Conservation (phyloP, 1,140 invertebrate genomes). For the Pogonomyrmex californicus region DNA sequence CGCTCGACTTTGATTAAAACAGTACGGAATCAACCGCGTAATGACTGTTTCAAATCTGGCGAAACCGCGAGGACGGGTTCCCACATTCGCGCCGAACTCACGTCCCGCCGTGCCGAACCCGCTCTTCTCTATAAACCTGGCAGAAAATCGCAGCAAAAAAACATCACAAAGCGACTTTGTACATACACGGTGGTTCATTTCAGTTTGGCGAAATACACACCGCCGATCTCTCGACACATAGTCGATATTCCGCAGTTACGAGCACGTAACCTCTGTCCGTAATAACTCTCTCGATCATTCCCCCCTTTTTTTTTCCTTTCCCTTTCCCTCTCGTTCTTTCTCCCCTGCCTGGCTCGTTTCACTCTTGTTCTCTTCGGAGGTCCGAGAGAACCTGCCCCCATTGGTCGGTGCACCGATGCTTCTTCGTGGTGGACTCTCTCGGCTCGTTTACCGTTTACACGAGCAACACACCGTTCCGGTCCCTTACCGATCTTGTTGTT, state of each 20-base stretch:
- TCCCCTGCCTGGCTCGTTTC: conserved; percentile 1
- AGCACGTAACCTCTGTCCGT: conserved; percentile 71
- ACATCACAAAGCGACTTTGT: conserved; percentile 57
- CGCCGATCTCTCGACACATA: conserved; percentile 30
- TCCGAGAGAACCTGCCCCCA: conserved; percentile 74
- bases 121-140: conserved; percentile 8
- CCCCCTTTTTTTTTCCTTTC: not conserved
- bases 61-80: conserved; percentile 38
- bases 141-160: conserved; percentile 57
- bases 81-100: conserved; percentile 50
- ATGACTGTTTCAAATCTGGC: conserved; percentile 63
- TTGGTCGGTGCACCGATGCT: conserved; percentile 72
- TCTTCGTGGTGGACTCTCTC: conserved; percentile 48
- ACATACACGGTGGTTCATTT: conserved; percentile 57
- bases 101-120: conserved; percentile 16
- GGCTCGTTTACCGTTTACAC: conserved; percentile 78
- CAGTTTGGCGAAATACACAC: conserved; percentile 54
- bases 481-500: conserved; percentile 69
- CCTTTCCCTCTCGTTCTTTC: not conserved
- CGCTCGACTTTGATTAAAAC: conserved; percentile 33
- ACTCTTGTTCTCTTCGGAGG: conserved; percentile 45
- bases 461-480: conserved; percentile 68
- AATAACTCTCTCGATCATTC: conserved; percentile 64
- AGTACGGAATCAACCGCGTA: conserved; percentile 51
- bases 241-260: conserved; percentile 67